Conservation (phyloP, 2,113 vertebrate species). For the Oryzias woworae region DNA sequence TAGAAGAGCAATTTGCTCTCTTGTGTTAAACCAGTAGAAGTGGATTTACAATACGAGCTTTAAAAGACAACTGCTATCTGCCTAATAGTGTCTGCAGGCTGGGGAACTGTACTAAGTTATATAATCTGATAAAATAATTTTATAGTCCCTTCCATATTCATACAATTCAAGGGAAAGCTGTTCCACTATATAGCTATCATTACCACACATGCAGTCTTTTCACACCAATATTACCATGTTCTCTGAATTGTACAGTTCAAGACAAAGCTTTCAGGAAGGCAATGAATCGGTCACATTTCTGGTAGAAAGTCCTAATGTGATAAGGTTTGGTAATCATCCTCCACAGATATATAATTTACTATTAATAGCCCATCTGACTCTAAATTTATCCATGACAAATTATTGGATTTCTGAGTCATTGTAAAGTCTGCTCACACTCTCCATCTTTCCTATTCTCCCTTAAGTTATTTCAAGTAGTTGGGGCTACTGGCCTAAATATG, state of each 20-base stretch:
- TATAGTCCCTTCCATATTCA: slow-evolving; percentile 16
- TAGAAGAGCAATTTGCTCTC: slow-evolving; percentile 25
- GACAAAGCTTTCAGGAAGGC: slow-evolving; percentile 26
- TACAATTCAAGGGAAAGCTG: slow-evolving; percentile 16
- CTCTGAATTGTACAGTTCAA: slow-evolving; percentile 34
- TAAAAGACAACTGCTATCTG: slow-evolving; percentile 36
- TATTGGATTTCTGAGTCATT: slow-evolving; percentile 66
- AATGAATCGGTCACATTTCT: slow-evolving; percentile 60
- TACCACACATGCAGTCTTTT: slow-evolving; percentile 15
- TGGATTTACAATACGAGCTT: slow-evolving; percentile 13
- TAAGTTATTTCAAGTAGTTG: slow-evolving; percentile 62
- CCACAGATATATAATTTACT: slow-evolving; percentile 66
- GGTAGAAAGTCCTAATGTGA: slow-evolving; percentile 54
- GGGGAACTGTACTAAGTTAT: slow-evolving; percentile 12
- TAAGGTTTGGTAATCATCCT: slow-evolving; percentile 66
- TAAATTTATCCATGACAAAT: slow-evolving; percentile 74
- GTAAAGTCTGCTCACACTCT: slow-evolving; percentile 33
- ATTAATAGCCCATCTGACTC: slow-evolving; percentile 69
- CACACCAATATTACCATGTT: slow-evolving; percentile 15
- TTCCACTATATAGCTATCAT: slow-evolving; percentile 6
- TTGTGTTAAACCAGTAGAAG: slow-evolving; percentile 32
- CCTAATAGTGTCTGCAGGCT: slow-evolving; percentile 29
- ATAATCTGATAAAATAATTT: slow-evolving; percentile 31
- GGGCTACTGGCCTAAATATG: slow-evolving; percentile 69
- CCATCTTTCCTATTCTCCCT: slow-evolving; percentile 21